Percentiles rank a stretch among this genome's conserved stretches.
Conservation (phyloP, 1,140 invertebrate genomes). For the Sipha flava region DNA sequence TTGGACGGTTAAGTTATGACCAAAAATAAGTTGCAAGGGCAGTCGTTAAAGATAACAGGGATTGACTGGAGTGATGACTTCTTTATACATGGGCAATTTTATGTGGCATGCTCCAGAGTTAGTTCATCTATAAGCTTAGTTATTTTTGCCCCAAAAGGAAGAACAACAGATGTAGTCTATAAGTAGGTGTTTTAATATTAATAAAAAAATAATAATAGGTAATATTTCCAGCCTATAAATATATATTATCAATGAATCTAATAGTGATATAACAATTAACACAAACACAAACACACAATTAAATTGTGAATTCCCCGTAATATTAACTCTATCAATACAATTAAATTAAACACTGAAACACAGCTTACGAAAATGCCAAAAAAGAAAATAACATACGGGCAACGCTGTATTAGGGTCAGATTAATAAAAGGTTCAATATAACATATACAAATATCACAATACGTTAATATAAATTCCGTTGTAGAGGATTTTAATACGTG, state of each 20-base stretch:
- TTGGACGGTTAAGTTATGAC: background rate
- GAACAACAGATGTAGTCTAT: no score
- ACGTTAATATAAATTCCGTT: no score
- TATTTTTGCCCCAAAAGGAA: no score
- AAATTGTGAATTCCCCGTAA: background rate
- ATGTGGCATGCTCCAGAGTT: background rate
- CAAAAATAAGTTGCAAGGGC: background rate
- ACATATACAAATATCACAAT: no score
- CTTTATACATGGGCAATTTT: background rate
- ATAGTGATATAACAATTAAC: background rate
- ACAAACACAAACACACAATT: background rate
- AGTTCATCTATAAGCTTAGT: no score
- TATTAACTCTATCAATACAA: background rate
- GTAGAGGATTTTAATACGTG: no score
- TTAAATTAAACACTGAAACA: background rate
- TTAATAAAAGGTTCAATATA: no score
- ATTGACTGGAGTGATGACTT: no score
- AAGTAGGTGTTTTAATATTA: background rate
- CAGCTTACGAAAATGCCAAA: background rate
- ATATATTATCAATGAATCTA: background rate
- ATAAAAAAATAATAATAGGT: background rate
- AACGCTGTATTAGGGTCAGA: no score
- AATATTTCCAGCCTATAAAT: background rate
- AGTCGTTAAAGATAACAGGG: background rate
- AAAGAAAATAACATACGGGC: no score